Percentiles rank a stretch among this genome's conserved stretches.
Evolutionary conservation across 2,797 vertebrate genomes (phyloP).

Genomic region (Serranus cabrilla): DNA sequence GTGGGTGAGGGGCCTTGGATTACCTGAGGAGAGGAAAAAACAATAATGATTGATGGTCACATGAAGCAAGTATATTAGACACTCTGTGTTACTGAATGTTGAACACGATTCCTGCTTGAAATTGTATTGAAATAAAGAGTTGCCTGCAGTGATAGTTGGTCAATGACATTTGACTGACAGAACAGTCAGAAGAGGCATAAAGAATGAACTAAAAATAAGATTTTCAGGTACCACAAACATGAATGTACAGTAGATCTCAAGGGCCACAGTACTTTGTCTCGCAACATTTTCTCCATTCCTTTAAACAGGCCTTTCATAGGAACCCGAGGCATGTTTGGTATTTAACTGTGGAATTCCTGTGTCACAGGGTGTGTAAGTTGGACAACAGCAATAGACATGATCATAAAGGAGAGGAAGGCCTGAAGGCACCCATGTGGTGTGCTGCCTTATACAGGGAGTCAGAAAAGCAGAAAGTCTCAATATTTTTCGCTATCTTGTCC

Average conservation of each 20-base stretch:
- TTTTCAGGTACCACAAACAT: not conserved
- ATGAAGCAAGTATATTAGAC: not conserved
- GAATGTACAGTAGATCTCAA: not conserved
- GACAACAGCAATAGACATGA: constrained; percentile 13
- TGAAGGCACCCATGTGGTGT: not conserved
- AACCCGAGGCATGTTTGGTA: constrained; percentile 25
- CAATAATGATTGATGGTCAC: not conserved
- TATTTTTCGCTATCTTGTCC: too few relatives aligned
- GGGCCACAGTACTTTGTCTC: constrained; percentile 2
- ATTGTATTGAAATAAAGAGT: not conserved
- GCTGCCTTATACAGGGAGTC: not conserved
- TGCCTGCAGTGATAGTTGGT: not conserved
- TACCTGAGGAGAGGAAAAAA: constrained; percentile 66
- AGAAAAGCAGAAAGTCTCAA: not conserved
- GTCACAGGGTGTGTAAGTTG: not conserved
- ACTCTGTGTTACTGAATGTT: not conserved
- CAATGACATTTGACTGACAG: too few relatives aligned
- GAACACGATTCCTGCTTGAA: not conserved
- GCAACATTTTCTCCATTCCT: not conserved
- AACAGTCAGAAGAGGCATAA: not conserved
- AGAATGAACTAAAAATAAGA: not conserved
- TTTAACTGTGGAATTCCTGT: constrained; percentile 31
- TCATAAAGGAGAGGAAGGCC: not conserved
- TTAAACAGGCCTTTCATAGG: constrained; percentile 7
- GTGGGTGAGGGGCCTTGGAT: constrained; percentile 37